Base-by-base conservation (phyloP, 1,140 invertebrate genomes). In the Drosophila virilis region DNA sequence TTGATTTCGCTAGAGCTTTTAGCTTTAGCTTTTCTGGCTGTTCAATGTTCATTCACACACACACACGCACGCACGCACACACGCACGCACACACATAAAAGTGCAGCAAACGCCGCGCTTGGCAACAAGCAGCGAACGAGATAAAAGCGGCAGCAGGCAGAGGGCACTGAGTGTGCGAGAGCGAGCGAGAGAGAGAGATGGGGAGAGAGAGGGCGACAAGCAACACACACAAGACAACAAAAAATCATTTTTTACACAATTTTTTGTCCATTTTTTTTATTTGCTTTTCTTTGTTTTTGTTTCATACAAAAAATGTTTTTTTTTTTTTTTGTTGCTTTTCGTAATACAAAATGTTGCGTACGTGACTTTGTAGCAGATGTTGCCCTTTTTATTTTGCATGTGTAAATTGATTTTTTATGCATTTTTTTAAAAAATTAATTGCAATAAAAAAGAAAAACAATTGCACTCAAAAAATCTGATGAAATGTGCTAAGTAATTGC, bases 391-490 rank as follows among this genome's bases (percentile, higher is more conserved):
- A 50, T 73, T 76, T 83, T 79, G 76, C 72, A 80, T 72, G 51
- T 79, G 76, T 65, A 76, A 83, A 83, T 83, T 84, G 80, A 85
- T 71, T 86, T 82, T 88, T 74, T 58, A 78, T 83, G 78, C 67
- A 74, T 81, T 78, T 81, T 65, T 74, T 52, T 60, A 1, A 1
- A 1, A 17, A 46, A 9, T 54, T 38, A 35, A 22, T 58, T 78
- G 17, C 54, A 66, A 74, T 48, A 48, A 48, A 46, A 17, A 48
- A 10, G 10, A 9, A 6, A 48, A 43, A 15, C 17, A 10, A 28
- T 33, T 77, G 35, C 54, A 51, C 74, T 57, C 37, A 43, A 58
- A 43, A 58, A 58, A 43, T 43, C 58, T 72, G 67, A 78, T 54
- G 73, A 52, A 68, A 76, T 69, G 10, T 48, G 45, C 8, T 35